Percentiles rank a stretch among this genome's conserved stretches.
Evolutionary conservation across 1,140 invertebrate genomes (phyloP).

Genomic region (Caerostris extrusa): DNA sequence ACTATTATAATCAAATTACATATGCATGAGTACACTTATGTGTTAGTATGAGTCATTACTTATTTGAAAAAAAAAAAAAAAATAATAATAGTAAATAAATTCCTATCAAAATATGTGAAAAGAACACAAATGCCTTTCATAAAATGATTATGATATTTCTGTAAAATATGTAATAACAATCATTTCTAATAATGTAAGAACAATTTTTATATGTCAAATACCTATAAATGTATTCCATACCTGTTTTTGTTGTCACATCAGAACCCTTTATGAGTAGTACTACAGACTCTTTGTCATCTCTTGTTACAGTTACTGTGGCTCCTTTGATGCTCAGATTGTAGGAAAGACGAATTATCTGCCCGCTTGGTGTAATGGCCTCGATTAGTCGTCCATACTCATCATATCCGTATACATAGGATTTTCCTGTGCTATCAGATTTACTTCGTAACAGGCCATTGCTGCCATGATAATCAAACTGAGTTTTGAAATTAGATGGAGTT

Average conservation of each 20-base stretch:
- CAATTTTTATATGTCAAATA: too few relatives aligned
- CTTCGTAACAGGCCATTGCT: conserved; percentile 90
- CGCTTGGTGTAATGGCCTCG: conserved; percentile 93
- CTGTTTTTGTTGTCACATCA: conserved; percentile 84
- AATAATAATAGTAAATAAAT: too few relatives aligned
- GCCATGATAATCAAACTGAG: conserved; percentile 89
- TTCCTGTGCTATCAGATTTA: conserved; percentile 84
- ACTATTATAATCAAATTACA: too few relatives aligned
- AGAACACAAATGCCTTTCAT: too few relatives aligned
- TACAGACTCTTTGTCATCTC: conserved; percentile 90
- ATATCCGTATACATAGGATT: conserved; percentile 93
- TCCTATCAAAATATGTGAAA: too few relatives aligned
- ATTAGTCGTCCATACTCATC: conserved; percentile 92
- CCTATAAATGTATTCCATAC: conserved; percentile 4
- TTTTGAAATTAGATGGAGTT: conserved; percentile 78
- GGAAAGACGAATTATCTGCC: conserved; percentile 90
- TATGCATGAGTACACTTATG: too few relatives aligned
- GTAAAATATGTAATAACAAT: too few relatives aligned
- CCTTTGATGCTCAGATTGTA: conserved; percentile 79
- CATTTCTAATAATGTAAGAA: too few relatives aligned
- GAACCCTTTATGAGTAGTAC: conserved; percentile 93
- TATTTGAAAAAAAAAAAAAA: too few relatives aligned
- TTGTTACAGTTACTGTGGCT: conserved; percentile 78
- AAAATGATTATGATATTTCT: too few relatives aligned
- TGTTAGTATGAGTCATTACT: too few relatives aligned